Conservation (phyloP, 2,113 vertebrate species). For the Platanista minor region DNA sequence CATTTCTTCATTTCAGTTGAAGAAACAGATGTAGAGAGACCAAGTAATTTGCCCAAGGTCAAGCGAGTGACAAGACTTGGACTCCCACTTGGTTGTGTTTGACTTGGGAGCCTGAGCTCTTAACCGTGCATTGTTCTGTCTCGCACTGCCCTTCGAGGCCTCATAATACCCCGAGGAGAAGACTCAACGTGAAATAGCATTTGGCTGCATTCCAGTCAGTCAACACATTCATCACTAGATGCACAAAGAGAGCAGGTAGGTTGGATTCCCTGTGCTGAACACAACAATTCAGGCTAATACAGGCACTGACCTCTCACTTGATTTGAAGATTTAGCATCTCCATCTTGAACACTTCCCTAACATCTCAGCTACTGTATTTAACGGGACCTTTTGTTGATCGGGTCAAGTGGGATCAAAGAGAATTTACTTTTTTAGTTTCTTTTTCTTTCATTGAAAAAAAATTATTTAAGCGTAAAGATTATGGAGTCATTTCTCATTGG, state of each 20-base stretch:
- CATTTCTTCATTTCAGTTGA: conserved; percentile 65
- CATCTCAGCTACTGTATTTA: conserved; percentile 32
- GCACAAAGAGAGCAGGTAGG: conserved; percentile 72
- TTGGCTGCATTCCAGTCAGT: conserved; percentile 70
- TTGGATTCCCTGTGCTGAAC: conserved; percentile 53
- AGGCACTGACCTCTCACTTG: conserved; percentile 45
- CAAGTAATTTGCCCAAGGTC: conserved; percentile 56
- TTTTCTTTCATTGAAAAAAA: background rate
- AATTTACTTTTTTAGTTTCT: conserved; percentile 23
- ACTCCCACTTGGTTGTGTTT: background rate
- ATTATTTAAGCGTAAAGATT: conserved; percentile 5
- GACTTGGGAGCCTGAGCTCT: conserved; percentile 30
- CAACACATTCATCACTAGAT: conserved; percentile 54
- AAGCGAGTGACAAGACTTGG: conserved; percentile 28
- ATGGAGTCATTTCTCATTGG: conserved; percentile 43
- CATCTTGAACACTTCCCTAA: conserved; percentile 39
- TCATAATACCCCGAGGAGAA: conserved; percentile 59
- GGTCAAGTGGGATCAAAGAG: conserved; percentile 37
- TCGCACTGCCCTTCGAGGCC: conserved; percentile 27
- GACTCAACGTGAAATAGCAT: conserved; percentile 48
- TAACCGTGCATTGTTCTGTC: conserved; percentile 59
- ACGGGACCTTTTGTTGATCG: conserved; percentile 18
- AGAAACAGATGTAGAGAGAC: conserved; percentile 41
- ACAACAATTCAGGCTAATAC: conserved; percentile 60
- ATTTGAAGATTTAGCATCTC: conserved; percentile 55